Evolutionary conservation across 2,113 vertebrate species (phyloP).

Genomic region (Triplophysa dalaica): DNA sequence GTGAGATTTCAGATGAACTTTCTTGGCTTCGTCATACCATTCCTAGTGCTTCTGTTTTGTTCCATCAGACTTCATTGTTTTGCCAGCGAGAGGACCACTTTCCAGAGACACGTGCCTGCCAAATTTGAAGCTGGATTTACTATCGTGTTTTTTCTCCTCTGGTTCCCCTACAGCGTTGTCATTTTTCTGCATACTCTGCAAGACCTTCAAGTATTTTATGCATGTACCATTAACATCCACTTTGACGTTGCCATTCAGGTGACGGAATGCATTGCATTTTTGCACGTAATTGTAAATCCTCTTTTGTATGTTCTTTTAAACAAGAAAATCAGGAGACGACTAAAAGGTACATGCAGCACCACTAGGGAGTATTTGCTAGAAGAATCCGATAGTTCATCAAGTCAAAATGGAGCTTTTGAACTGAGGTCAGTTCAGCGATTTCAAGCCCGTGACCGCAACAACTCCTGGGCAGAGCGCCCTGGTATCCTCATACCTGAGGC

Average conservation of each 20-base stretch:
- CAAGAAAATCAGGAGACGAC: conserved; percentile 55
- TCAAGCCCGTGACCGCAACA: neutral
- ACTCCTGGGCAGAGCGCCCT: conserved; percentile 2
- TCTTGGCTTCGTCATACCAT: conserved; percentile 72
- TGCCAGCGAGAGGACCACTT: conserved; percentile 48
- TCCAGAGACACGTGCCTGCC: conserved; percentile 57
- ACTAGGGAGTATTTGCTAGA: conserved; percentile 36
- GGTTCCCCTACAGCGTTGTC: conserved; percentile 76
- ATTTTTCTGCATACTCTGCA: conserved; percentile 73
- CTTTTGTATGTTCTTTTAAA: conserved; percentile 72
- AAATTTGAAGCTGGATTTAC: conserved; percentile 62
- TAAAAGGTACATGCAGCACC: conserved; percentile 49
- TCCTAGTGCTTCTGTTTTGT: conserved; percentile 71
- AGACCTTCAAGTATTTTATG: conserved; percentile 63
- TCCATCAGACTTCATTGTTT: conserved; percentile 59
- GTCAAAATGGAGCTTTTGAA: conserved; percentile 59
- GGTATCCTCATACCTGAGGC: conserved; percentile 13
- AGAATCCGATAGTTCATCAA: conserved; percentile 39
- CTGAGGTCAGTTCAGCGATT: conserved; percentile 23
- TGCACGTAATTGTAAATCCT: conserved; percentile 75
- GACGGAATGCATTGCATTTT: conserved; percentile 76
- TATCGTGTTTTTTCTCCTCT: conserved; percentile 73
- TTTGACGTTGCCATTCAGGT: conserved; percentile 74
- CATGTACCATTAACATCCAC: conserved; percentile 64
- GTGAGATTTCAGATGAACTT: conserved; percentile 68